A percentile compares a stretch with the other conserved stretches of the same genome.
These are phyloP conservation scores for Nomia melanderi DNA, from an alignment of 1,140 invertebrate species.

Conservation along the genomic window DNA sequence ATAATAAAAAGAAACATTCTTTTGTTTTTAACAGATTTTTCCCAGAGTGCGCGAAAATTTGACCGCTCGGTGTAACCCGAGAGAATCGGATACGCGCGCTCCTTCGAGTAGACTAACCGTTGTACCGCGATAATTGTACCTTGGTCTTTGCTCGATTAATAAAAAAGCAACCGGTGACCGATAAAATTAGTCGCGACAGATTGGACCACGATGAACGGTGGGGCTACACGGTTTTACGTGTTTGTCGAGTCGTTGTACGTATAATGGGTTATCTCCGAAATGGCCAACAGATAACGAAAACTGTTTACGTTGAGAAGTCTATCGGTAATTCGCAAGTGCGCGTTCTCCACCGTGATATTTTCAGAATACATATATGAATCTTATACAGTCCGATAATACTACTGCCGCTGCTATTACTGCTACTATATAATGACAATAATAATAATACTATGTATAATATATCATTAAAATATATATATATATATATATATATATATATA, in stretches of 20 bases:
- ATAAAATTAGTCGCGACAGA: conserved; percentile 38
- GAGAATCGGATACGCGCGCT: too few relatives aligned
- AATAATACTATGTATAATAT: too few relatives aligned
- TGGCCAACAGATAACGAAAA: conserved; percentile 12
- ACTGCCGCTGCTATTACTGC: too few relatives aligned
- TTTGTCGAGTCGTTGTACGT: neutral
- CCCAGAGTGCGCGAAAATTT: too few relatives aligned
- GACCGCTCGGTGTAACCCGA: too few relatives aligned
- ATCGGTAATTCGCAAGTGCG: neutral
- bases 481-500: too few relatives aligned
- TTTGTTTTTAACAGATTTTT: too few relatives aligned
- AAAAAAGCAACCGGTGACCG: neutral
- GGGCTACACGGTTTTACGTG: neutral
- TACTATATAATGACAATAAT: too few relatives aligned
- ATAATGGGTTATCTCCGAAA: conserved; percentile 2
- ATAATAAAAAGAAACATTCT: too few relatives aligned
- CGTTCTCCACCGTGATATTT: neutral
- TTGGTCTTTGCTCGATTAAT: conserved; percentile 40
- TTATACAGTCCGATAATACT: too few relatives aligned
- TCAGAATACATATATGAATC: neutral
- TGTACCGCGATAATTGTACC: neutral
- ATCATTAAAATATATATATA: too few relatives aligned
- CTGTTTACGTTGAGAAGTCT: neutral
- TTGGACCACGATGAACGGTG: conserved; percentile 11
- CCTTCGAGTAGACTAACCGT: too few relatives aligned